Percentiles rank a stretch among this genome's conserved stretches.
phyloP scores from a whole-genome alignment of 2,888 invertebrate species.

The Trissolcus brochymenae region DNA sequence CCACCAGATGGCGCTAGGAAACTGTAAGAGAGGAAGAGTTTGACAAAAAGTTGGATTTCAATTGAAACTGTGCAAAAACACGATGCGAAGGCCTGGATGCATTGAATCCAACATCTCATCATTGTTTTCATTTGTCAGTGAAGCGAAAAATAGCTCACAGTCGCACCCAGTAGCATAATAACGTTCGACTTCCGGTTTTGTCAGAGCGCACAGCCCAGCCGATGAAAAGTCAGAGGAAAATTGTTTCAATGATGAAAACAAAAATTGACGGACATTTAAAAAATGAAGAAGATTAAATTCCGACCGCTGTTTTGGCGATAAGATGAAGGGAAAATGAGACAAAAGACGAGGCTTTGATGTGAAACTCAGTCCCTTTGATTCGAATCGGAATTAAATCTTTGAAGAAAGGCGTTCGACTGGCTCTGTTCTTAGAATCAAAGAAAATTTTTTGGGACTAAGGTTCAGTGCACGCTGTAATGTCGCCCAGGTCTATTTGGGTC shows the following conservation, averaged over 20 bases:
- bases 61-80: conserved; percentile 2
- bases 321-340: not conserved
- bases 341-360: conserved; percentile 15
- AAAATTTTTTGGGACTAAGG: conserved; percentile 26
- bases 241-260: no score
- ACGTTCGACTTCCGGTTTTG: conserved; percentile 68
- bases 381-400: conserved; percentile 39
- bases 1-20: no score
- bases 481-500: conserved; percentile 1
- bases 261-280: no score
- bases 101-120: conserved; percentile 55
- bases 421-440: conserved; percentile 43
- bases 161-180: conserved; percentile 72
- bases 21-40: no score
- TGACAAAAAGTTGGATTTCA: not conserved
- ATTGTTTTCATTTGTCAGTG: conserved; percentile 74
- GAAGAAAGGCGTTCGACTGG: conserved; percentile 34
- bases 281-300: no score
- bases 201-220: conserved; percentile 44
- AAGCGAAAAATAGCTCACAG: conserved; percentile 74
- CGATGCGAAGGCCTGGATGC: conserved; percentile 8
- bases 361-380: conserved; percentile 39
- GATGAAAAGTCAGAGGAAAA: no score
- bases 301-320: no score
- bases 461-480: conserved; percentile 35